Percentiles rank a stretch among this genome's conserved stretches.
Evolutionary conservation across 2,113 vertebrate genomes (phyloP).

Genomic region (Oreochromis niloticus): DNA sequence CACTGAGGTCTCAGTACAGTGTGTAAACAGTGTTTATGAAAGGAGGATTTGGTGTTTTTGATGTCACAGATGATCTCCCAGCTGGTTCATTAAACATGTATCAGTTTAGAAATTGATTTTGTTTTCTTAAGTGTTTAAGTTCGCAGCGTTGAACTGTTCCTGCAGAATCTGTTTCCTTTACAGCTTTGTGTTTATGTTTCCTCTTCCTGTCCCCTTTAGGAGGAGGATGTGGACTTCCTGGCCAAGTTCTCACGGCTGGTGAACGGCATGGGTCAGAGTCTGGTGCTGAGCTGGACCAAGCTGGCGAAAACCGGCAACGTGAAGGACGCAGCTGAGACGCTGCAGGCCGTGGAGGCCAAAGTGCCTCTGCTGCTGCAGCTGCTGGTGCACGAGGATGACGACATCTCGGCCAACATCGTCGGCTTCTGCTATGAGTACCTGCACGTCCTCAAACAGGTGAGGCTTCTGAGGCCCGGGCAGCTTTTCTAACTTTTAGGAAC

Average conservation of each 20-base stretch:
- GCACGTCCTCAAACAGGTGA: slow-evolving; percentile 95
- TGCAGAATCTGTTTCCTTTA: background rate
- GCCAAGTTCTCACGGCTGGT: slow-evolving; percentile 95
- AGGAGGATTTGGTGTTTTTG: background rate
- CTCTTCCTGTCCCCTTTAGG: slow-evolving; percentile 63
- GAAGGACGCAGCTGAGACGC: slow-evolving; percentile 81
- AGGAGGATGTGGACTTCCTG: slow-evolving; percentile 98
- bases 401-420: slow-evolving; percentile 95
- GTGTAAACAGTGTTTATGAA: background rate
- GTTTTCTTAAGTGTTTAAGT: background rate
- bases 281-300: slow-evolving; percentile 95
- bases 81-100: background rate
- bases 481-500: background rate
- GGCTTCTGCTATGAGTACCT: slow-evolving; percentile 98
- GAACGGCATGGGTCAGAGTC: slow-evolving; percentile 98
- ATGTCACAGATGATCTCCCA: background rate
- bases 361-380: slow-evolving; percentile 89
- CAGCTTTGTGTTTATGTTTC: background rate
- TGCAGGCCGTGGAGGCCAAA: slow-evolving; percentile 89
- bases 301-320: slow-evolving; percentile 81
- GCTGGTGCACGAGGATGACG: slow-evolving; percentile 91
- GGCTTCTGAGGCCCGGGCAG: background rate
- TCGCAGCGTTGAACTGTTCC: background rate
- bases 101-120: background rate
- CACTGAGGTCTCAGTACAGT: background rate